Percentiles rank a stretch among this genome's conserved stretches.
phyloP scores from a whole-genome alignment of 2,888 invertebrate species.

The Salpingus planirostris region DNA sequence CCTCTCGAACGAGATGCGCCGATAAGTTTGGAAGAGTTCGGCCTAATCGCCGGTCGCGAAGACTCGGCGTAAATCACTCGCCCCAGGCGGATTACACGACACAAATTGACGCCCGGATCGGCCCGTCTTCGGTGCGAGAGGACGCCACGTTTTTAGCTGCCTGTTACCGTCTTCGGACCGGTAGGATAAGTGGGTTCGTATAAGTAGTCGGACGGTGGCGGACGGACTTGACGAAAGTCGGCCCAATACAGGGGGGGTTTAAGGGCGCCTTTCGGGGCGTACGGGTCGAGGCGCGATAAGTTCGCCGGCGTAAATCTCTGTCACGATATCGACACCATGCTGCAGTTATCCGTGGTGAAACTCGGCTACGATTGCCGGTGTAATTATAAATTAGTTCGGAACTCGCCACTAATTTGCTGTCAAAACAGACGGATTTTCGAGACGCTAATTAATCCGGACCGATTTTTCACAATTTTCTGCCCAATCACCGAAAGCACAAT shows the following conservation, averaged over 20 bases:
- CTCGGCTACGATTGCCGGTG: constrained; percentile 35
- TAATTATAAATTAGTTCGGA: constrained; percentile 39
- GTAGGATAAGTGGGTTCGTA: constrained; percentile 33
- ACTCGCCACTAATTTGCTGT: background rate
- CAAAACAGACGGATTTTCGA: background rate
- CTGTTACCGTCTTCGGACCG: constrained; percentile 30
- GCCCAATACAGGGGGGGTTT: too few relatives aligned
- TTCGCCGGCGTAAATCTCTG: constrained; percentile 37
- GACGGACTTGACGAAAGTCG: too few relatives aligned
- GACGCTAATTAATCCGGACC: too few relatives aligned
- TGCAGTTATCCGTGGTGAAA: constrained; percentile 37
- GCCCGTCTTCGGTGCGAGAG: constrained; percentile 2
- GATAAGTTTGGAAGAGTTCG: constrained; percentile 36
- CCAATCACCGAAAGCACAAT: too few relatives aligned
- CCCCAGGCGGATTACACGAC: constrained; percentile 18
- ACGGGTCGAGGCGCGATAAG: constrained; percentile 20
- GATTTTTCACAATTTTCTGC: too few relatives aligned
- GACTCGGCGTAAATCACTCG: constrained; percentile 35
- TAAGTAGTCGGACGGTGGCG: constrained; percentile 35
- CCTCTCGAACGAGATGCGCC: constrained; percentile 33
- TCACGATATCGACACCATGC: constrained; percentile 35
- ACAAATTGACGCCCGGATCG: constrained; percentile 12
- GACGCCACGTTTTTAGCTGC: constrained; percentile 19
- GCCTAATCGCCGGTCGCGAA: constrained; percentile 37
- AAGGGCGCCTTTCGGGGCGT: too few relatives aligned